These are phyloP conservation scores for Okapia johnstoni DNA, from an alignment of 2,113 vertebrate genomes.

Conservation along the genomic window DNA sequence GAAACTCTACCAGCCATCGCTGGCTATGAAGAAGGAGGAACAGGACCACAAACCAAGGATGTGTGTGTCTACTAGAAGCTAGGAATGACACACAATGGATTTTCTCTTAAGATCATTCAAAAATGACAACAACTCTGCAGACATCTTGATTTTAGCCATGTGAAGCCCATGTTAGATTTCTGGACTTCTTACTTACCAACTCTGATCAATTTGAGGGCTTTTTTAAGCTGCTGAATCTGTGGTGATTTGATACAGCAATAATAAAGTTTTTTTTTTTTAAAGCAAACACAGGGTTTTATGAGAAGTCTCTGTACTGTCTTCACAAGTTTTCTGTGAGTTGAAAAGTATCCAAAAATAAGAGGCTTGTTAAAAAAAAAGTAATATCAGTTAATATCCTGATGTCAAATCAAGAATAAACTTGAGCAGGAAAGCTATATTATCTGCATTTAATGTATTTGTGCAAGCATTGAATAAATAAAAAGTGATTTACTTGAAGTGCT, in stretches of 20 bases:
- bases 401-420: neutral
- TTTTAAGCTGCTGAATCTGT: neutral
- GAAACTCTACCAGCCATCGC: neutral
- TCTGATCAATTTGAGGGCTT: neutral
- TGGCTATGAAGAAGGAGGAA: neutral
- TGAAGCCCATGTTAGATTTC: neutral
- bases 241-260: neutral
- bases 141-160: neutral
- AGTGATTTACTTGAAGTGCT: neutral
- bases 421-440: neutral
- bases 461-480: neutral
- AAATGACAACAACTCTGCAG: neutral
- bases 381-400: neutral
- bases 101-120: neutral
- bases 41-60: neutral
- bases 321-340: neutral
- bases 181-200: neutral
- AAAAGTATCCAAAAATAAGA: neutral
- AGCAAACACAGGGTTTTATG: neutral
- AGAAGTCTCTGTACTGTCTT: neutral
- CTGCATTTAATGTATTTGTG: neutral
- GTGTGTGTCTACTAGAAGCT: neutral
- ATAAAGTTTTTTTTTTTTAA: neutral
- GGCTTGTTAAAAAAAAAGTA: neutral
- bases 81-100: neutral